Conservation (phyloP, 2,888 invertebrate genomes). For the Parnassius smintheus region DNA sequence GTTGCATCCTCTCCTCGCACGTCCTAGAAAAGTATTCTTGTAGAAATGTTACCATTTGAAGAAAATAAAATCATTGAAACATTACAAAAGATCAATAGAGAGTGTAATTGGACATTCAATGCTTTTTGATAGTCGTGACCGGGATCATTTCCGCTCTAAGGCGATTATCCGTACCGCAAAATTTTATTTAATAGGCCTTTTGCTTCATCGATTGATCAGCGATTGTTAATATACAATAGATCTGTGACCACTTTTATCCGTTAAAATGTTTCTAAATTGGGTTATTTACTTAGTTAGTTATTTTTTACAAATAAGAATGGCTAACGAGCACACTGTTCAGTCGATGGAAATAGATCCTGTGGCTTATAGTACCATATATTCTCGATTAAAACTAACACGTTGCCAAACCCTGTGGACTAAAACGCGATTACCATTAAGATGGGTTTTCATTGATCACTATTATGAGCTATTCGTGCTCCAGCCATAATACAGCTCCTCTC, state of each 20-base stretch:
- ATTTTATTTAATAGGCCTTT: conserved; percentile 41
- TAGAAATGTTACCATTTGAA: not conserved
- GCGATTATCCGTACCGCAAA: conserved; percentile 49
- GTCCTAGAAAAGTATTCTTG: too few relatives aligned
- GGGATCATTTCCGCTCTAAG: conserved; percentile 41
- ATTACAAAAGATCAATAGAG: conserved; percentile 49
- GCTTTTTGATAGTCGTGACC: conserved; percentile 28
- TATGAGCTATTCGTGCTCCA: too few relatives aligned
- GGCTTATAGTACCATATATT: too few relatives aligned
- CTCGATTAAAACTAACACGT: too few relatives aligned
- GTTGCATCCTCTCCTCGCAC: too few relatives aligned
- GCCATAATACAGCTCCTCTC: too few relatives aligned
- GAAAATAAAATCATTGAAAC: conserved; percentile 26
- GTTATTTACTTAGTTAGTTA: not conserved
- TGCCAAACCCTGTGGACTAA: too few relatives aligned
- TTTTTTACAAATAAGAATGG: too few relatives aligned
- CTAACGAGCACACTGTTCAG: too few relatives aligned
- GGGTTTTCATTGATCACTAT: too few relatives aligned
- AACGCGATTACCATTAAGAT: too few relatives aligned
- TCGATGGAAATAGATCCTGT: too few relatives aligned
- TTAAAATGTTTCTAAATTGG: not conserved
- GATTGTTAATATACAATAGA: not conserved
- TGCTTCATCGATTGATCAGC: conserved; percentile 34
- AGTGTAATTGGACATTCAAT: conserved; percentile 39
- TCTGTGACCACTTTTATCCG: conserved; percentile 13